These are phyloP conservation scores for Ictidomys tridecemlineatus DNA, from an alignment of 2,113 vertebrate species.

Conservation along the genomic window DNA sequence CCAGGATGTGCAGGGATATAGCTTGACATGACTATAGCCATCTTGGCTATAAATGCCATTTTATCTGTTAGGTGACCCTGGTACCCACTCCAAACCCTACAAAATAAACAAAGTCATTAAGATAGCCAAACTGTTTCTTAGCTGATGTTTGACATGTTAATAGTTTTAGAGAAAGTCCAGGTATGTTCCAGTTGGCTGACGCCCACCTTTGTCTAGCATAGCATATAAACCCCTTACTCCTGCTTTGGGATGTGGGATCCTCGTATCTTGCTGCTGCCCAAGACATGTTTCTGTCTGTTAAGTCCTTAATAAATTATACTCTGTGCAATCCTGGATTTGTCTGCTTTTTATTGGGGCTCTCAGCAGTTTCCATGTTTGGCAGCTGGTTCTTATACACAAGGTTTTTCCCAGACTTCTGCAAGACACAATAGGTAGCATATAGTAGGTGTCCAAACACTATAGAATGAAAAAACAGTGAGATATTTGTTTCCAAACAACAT, in stretches of 20 bases:
- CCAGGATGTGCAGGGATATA: background rate
- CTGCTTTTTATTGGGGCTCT: background rate
- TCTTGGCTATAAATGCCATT: background rate
- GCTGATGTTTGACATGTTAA: background rate
- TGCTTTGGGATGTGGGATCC: background rate
- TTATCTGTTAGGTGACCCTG: background rate
- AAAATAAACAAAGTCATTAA: background rate
- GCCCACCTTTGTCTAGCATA: background rate
- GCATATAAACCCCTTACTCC: background rate
- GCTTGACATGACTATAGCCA: background rate
- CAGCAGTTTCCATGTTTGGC: background rate
- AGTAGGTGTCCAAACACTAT: background rate
- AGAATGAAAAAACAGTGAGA: constrained; percentile 40
- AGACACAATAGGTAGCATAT: background rate
- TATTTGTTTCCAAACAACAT: constrained; percentile 23
- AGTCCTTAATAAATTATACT: background rate
- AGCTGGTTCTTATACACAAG: background rate
- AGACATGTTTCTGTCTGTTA: background rate
- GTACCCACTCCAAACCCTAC: background rate
- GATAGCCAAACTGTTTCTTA: background rate
- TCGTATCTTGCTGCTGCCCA: background rate
- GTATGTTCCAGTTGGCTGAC: background rate
- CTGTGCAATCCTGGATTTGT: background rate
- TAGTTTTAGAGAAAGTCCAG: background rate
- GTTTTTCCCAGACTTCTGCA: background rate